A percentile compares a stretch with the other conserved stretches of the same genome.
These are phyloP conservation scores for Erebia palarica DNA, from an alignment of 2,888 invertebrate genomes.

Conservation along the genomic window DNA sequence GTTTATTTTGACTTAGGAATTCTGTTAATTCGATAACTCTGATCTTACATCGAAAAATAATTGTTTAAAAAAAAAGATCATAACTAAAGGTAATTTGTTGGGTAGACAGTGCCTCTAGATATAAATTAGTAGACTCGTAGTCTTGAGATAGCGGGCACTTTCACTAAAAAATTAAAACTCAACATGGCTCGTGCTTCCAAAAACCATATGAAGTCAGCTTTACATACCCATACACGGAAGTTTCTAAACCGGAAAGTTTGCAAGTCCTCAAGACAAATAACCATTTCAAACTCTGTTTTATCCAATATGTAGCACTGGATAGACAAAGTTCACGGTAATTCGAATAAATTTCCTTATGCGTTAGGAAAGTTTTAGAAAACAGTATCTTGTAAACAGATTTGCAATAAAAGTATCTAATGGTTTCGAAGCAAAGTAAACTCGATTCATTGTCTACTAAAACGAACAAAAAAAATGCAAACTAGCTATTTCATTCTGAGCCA, in stretches of 20 bases:
- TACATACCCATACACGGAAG: slow-evolving; percentile 23
- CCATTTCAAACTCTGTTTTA: slow-evolving; percentile 30
- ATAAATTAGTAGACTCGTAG: too few relatives aligned
- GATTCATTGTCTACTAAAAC: too few relatives aligned
- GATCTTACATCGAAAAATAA: too few relatives aligned
- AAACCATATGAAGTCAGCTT: neutral
- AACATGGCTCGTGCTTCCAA: neutral
- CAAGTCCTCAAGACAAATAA: slow-evolving; percentile 32
- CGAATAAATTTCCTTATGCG: slow-evolving; percentile 20
- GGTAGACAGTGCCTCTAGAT: too few relatives aligned
- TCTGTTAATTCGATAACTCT: too few relatives aligned
- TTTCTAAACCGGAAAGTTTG: slow-evolving; percentile 32
- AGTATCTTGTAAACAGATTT: slow-evolving; percentile 21
- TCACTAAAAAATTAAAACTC: neutral
- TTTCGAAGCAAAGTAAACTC: too few relatives aligned
- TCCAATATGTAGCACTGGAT: slow-evolving; percentile 26
- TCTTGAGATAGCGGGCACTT: too few relatives aligned
- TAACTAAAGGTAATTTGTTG: too few relatives aligned
- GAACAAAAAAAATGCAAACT: too few relatives aligned
- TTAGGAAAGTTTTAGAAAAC: slow-evolving; percentile 16
- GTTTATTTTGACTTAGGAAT: too few relatives aligned
- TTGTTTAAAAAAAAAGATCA: too few relatives aligned
- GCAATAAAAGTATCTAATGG: neutral
- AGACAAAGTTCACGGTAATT: slow-evolving; percentile 25
- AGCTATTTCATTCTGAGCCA: too few relatives aligned